phyloP scores from a whole-genome alignment of 2,888 invertebrate genomes.

The Spatulosminthurus flaviceps region DNA sequence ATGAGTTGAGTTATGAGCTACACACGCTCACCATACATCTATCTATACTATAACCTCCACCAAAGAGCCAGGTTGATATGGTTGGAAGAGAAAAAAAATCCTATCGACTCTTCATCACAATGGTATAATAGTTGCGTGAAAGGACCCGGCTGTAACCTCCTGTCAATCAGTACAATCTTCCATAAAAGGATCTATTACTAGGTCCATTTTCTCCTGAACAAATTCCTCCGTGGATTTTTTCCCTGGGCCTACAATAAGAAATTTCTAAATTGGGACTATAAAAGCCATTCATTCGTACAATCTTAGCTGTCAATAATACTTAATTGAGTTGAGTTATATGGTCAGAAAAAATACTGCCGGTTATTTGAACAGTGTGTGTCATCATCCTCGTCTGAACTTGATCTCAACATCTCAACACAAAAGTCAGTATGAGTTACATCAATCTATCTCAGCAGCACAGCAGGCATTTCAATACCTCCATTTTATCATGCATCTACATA shows the following conservation, averaged over 20 bases:
- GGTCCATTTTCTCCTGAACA: neutral
- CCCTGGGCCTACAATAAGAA: neutral
- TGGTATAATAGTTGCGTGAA: too few species aligned
- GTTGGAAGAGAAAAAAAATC: too few species aligned
- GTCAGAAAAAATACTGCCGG: neutral
- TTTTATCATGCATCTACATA: too few species aligned
- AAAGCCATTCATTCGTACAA: neutral
- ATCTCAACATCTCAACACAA: too few species aligned
- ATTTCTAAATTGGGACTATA: neutral
- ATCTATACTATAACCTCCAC: too few species aligned
- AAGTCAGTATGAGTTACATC: neutral
- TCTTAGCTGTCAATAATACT: slow-evolving; percentile 27
- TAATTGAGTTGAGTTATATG: slow-evolving; percentile 27
- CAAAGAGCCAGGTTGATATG: too few species aligned
- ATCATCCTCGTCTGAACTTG: slow-evolving; percentile 41
- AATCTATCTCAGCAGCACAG: neutral
- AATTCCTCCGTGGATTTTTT: neutral
- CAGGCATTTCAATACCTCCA: too few species aligned
- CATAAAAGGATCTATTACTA: slow-evolving; percentile 9
- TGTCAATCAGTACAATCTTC: neutral
- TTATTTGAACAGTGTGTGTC: slow-evolving; percentile 26
- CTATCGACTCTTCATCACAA: too few species aligned
- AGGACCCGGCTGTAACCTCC: too few species aligned
- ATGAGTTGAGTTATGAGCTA: too few species aligned
- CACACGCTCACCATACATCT: too few species aligned